Conservation (phyloP, 2,888 invertebrate genomes). For the Lacanobia wlatinum region DNA sequence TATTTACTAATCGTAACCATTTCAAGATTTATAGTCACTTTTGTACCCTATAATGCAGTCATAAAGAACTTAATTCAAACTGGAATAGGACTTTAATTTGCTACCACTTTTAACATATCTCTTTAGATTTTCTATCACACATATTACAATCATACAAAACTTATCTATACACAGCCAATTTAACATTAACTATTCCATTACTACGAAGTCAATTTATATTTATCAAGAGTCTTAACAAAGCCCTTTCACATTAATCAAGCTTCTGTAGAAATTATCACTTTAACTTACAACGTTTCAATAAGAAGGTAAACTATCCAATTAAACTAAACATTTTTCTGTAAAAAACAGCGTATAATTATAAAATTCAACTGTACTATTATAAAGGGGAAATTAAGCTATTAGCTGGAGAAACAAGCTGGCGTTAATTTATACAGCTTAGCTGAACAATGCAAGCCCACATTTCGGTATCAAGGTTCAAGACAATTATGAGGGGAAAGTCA, state of each 20-base stretch:
- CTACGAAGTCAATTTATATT: neutral
- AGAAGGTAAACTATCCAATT: slow-evolving; percentile 54
- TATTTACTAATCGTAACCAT: neutral
- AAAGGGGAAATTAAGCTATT: slow-evolving; percentile 67
- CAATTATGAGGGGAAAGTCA: slow-evolving; percentile 64
- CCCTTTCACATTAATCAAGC: slow-evolving; percentile 23
- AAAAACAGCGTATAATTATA: slow-evolving; percentile 59
- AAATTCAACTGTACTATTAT: slow-evolving; percentile 47
- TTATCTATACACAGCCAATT: neutral
- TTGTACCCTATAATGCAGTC: neutral
- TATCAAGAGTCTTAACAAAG: slow-evolving; percentile 6
- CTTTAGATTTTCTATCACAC: neutral
- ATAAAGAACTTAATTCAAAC: neutral
- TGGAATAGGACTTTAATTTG: neutral
- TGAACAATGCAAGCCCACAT: slow-evolving; percentile 67
- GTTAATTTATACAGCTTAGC: slow-evolving; percentile 68
- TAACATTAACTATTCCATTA: slow-evolving; percentile 7
- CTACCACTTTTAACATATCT: neutral
- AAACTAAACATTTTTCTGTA: slow-evolving; percentile 36
- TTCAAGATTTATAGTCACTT: neutral
- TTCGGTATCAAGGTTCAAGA: slow-evolving; percentile 61
- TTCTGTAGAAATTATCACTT: slow-evolving; percentile 25
- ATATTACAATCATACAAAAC: neutral
- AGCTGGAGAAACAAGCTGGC: slow-evolving; percentile 59
- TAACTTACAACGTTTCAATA: slow-evolving; percentile 42